Evolutionary conservation across 1,140 invertebrate genomes (phyloP), one percentile per base, ranked within the genome.

Genomic region (Drosophila dunni): DNA sequence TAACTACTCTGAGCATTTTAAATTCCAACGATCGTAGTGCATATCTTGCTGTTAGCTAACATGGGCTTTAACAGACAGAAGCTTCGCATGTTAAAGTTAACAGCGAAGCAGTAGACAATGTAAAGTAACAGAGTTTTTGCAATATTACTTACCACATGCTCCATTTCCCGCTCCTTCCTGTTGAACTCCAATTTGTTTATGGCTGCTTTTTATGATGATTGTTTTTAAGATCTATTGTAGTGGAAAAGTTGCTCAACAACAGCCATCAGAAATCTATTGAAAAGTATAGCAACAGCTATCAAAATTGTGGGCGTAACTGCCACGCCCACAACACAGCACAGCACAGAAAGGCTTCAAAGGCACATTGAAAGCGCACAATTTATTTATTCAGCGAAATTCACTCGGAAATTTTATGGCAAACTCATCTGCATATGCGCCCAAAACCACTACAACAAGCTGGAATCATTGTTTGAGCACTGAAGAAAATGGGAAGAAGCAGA

Each of bases 401-500:
- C 67, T 42, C 46, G 54, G 46, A 71, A 29, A 53, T 70, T 86
- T 88, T 79, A 86, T 79, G 79, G 51, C 63, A 48, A 80, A 77
- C 79, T 88, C 84, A 88, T 88, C 83, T 89, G 83, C 83, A 86
- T 86, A 83, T 77, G 80, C 51, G 83, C 45, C 50, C 70, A 58
- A 50, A 10, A 20, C 48, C 24, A 29, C 24, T 29, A 29, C 24
- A 29, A 29, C 24, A 42, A 44, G 3, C 51, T 48, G 51, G 46
- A 56, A 71, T 70, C 51, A 71, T 65, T 56, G 53, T 11, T 24
- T 33, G 13, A 15, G 48, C 17, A 20, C 17, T 8, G 45, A 36
- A 40, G 42, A 3, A 3, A 17, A 2, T 13, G 34, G 13, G 17
- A 13, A n/a, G 11, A 9, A 13, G 53, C 24, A 9, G 46, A 8